Evolutionary conservation across 2,113 vertebrate species (phyloP).

Genomic region (Indri indri): DNA sequence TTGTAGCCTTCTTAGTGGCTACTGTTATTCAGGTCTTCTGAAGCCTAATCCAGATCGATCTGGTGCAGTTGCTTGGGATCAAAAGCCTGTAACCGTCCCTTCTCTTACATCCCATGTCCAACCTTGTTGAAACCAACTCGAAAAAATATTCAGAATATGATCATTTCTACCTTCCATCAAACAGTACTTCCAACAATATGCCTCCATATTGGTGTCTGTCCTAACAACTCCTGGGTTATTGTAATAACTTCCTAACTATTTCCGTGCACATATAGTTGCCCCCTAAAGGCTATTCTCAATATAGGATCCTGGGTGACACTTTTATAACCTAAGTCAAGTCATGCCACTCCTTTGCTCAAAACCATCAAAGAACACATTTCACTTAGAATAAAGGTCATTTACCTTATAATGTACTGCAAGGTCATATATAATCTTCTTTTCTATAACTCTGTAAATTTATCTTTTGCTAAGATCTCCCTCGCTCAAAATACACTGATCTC

Average conservation of each 20-base stretch:
- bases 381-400: not conserved
- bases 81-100: not conserved
- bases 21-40: not conserved
- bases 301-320: not conserved
- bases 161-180: not conserved
- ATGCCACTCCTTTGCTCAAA: not conserved
- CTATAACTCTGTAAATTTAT: not conserved
- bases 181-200: not conserved
- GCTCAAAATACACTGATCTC: accelerated
- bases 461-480: not conserved
- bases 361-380: not conserved
- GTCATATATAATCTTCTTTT: not conserved
- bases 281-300: not conserved
- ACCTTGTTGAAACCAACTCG: not conserved
- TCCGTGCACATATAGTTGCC: accelerated
- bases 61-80: not conserved
- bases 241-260: not conserved
- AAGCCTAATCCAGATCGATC: not conserved
- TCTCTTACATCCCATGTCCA: not conserved
- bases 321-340: not conserved
- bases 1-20: not conserved
- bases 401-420: not conserved
- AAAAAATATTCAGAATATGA: not conserved
- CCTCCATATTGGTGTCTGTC: not conserved
- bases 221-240: not conserved